phyloP scores from a whole-genome alignment of 2,797 vertebrate species.

The Ciconia nigra region DNA sequence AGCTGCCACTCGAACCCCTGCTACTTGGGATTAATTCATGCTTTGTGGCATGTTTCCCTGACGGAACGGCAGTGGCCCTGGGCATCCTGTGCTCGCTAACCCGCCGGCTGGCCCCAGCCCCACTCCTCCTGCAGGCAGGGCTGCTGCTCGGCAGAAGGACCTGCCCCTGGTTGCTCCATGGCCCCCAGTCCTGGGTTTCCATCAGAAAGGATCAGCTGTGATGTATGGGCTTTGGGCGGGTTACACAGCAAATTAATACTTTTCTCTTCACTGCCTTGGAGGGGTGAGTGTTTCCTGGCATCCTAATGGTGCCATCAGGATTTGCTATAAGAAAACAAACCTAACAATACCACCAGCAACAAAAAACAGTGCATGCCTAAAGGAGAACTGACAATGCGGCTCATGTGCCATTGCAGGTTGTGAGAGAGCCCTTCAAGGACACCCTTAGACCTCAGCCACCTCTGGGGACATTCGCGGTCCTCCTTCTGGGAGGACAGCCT shows the following conservation, averaged over 20 bases:
- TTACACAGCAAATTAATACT: conserved; percentile 8
- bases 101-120: background rate
- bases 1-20: background rate
- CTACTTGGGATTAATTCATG: background rate
- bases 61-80: background rate
- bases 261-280: background rate
- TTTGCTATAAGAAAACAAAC: background rate
- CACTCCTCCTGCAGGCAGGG: background rate
- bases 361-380: background rate
- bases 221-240: background rate
- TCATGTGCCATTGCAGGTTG: background rate
- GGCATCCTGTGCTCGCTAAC: background rate
- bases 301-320: background rate
- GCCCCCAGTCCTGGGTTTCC: background rate
- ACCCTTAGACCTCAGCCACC: background rate
- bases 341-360: background rate
- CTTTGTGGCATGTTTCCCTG: background rate
- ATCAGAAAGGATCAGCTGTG: conserved; percentile 51
- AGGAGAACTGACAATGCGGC: rapidly evolving
- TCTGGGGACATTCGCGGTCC: rapidly evolving
- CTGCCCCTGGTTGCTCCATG: background rate
- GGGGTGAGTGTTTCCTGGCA: background rate
- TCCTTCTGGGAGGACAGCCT: background rate
- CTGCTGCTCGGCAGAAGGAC: background rate
- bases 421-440: background rate